These are phyloP conservation scores for Suricata suricatta DNA, from an alignment of 2,113 vertebrate genomes.

Conservation along the genomic window DNA sequence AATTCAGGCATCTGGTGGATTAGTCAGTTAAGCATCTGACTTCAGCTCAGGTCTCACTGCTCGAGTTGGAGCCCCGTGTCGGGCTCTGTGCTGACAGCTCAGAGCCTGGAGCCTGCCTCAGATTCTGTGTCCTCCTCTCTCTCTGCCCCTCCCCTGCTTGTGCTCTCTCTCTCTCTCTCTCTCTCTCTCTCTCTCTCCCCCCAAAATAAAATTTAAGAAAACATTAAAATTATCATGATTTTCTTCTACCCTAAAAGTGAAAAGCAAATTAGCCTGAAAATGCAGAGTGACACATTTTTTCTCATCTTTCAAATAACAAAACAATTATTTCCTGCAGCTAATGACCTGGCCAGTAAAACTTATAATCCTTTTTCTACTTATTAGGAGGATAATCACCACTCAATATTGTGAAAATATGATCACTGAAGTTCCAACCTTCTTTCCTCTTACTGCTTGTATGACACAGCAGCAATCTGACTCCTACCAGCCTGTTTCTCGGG, in stretches of 20 bases:
- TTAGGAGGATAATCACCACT: not conserved
- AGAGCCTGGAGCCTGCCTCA: too few species aligned
- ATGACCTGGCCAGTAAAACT: not conserved
- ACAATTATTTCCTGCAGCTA: not conserved
- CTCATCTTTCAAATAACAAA: not conserved
- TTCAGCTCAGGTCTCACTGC: too few species aligned
- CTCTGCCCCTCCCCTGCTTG: too few species aligned
- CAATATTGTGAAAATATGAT: not conserved
- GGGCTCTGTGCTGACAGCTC: too few species aligned
- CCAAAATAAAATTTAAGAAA: too few species aligned
- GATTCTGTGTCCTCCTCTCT: too few species aligned
- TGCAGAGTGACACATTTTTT: not conserved
- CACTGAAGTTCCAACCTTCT: not conserved
- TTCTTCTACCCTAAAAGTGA: not conserved
- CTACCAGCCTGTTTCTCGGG: not conserved
- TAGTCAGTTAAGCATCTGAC: too few species aligned
- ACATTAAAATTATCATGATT: not conserved
- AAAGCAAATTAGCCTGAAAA: slow-evolving; percentile 18
- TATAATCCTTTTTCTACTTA: not conserved
- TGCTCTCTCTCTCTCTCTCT: too few species aligned
- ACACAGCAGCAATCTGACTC: not conserved
- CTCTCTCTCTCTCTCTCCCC: too few species aligned
- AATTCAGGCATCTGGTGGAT: not conserved
- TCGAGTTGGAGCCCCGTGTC: too few species aligned
- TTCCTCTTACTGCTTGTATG: not conserved